Evolutionary conservation across 92 coral and sea anemone genomes (phyloP).

Genomic region (Palythoa caribaeorum): DNA sequence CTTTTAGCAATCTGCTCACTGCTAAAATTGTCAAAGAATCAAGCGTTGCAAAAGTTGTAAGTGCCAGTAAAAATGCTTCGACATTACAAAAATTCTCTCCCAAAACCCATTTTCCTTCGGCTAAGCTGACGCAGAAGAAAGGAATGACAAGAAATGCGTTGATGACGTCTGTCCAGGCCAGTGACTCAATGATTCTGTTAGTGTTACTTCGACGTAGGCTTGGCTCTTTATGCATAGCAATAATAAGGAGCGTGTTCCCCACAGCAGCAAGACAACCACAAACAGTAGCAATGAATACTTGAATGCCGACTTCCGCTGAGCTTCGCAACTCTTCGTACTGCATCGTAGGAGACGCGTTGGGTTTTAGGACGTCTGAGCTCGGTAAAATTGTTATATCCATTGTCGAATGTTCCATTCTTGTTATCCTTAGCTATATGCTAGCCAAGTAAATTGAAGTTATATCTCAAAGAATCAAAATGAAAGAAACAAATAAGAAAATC

Average conservation of each 20-base stretch:
- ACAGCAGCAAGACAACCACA: constrained; percentile 15
- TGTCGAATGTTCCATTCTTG: background rate
- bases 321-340: background rate
- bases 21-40: constrained; percentile 21
- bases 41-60: constrained; percentile 23
- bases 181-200: constrained; percentile 23
- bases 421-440: background rate
- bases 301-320: constrained; percentile 11
- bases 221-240: background rate
- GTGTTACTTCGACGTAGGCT: constrained; percentile 13
- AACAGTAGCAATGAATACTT: background rate
- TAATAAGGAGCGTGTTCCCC: background rate
- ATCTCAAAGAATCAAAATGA: background rate
- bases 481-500: too few species aligned
- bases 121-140: constrained; percentile 21
- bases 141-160: constrained; percentile 18
- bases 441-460: background rate
- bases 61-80: constrained; percentile 24
- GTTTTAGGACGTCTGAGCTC: background rate
- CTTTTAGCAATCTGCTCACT: constrained; percentile 14
- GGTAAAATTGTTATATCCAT: background rate
- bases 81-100: background rate
- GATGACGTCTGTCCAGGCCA: constrained; percentile 40
- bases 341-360: background rate
- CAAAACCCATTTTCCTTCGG: constrained; percentile 28